Conservation (phyloP, 2,797 vertebrate genomes). For the Hapalemur alaotrensis region DNA sequence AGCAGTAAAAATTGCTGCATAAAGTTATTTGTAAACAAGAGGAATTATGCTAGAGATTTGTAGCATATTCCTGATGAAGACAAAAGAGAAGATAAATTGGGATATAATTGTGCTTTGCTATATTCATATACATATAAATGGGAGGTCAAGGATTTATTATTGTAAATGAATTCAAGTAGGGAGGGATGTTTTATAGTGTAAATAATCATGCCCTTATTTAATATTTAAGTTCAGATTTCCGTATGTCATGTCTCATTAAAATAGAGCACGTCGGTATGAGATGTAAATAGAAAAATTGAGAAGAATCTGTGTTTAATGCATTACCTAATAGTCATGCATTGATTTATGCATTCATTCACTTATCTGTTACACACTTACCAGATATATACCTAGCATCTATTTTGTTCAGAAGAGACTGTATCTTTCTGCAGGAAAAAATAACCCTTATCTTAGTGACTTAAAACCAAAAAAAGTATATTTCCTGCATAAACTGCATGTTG, state of each 20-base stretch:
- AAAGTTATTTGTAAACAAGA: neutral
- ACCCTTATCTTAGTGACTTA: neutral
- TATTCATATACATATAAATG: neutral
- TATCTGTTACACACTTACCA: neutral
- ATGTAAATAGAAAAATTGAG: neutral
- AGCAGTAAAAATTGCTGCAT: neutral
- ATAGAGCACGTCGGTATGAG: neutral
- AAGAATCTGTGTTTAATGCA: neutral
- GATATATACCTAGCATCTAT: neutral
- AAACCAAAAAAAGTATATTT: neutral
- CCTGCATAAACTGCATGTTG: neutral
- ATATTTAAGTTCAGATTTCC: neutral
- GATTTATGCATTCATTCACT: neutral
- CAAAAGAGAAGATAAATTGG: neutral
- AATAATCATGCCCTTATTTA: neutral
- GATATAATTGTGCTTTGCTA: neutral
- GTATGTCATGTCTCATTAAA: constrained; percentile 10
- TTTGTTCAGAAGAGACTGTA: neutral
- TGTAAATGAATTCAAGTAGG: neutral
- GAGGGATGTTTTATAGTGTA: neutral
- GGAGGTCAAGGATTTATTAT: neutral
- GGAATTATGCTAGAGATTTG: neutral
- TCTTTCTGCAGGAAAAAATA: neutral
- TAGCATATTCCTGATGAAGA: neutral
- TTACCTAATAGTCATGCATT: neutral